A percentile compares a stretch with the other conserved stretches of the same genome.
Conservation (phyloP, 2,888 invertebrate genomes). For the Metallyticus violacea region DNA sequence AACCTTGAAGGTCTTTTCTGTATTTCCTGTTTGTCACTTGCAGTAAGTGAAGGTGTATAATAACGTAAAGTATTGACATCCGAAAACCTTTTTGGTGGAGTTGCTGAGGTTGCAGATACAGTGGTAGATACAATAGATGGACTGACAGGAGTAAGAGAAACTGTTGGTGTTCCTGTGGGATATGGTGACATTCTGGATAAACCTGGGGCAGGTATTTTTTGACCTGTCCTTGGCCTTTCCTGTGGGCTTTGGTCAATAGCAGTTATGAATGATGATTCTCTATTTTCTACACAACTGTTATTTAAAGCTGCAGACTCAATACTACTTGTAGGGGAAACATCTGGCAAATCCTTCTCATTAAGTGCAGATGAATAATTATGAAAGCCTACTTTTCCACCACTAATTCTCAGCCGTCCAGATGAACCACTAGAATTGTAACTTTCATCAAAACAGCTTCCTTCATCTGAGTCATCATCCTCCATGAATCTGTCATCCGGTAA, state of each 20-base stretch:
- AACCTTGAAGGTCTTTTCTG: neutral
- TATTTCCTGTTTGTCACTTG: neutral
- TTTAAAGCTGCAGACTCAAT: neutral
- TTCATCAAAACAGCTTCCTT: neutral
- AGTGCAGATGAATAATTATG: neutral
- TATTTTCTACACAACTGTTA: neutral
- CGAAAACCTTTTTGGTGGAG: neutral
- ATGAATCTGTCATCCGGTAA: neutral
- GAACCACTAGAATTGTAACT: neutral
- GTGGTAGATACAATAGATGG: neutral
- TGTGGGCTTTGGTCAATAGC: neutral
- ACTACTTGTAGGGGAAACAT: neutral
- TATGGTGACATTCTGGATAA: neutral
- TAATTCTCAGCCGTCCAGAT: neutral
- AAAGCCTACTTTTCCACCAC: neutral
- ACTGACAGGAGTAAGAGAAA: neutral
- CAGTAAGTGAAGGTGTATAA: neutral
- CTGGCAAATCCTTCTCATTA: neutral
- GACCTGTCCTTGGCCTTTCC: neutral
- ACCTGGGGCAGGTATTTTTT: neutral
- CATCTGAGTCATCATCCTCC: neutral
- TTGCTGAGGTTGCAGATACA: neutral
- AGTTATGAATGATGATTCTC: neutral
- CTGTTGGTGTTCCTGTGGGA: neutral
- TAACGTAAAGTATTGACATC: neutral